These are phyloP conservation scores for Sinodicranocentrus sp. DNA, from an alignment of 2,888 invertebrate genomes.

Conservation along the genomic window DNA sequence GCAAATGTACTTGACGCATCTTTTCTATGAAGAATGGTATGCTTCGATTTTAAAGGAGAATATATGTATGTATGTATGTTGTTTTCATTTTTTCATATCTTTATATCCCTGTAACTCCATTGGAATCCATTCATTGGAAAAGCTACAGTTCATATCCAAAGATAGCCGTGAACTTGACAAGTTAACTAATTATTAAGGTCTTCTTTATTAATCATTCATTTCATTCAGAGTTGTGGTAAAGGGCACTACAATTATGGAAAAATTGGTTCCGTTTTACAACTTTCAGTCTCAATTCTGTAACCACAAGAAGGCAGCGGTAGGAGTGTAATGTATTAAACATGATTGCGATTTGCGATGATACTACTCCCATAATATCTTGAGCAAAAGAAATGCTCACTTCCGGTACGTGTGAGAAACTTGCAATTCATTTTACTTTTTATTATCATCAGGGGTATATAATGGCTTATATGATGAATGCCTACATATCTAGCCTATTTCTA, in stretches of 20 bases:
- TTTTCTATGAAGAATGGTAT: too few relatives aligned
- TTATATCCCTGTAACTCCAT: too few relatives aligned
- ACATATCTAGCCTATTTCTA: not conserved
- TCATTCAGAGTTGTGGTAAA: not conserved
- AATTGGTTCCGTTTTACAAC: constrained; percentile 44
- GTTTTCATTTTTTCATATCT: too few relatives aligned
- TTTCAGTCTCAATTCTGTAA: too few relatives aligned
- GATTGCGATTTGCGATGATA: not conserved
- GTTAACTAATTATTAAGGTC: constrained; percentile 12
- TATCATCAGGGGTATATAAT: not conserved
- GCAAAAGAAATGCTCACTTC: constrained; percentile 15
- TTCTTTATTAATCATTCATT: constrained; percentile 15
- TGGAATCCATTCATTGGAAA: too few relatives aligned
- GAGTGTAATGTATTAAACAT: not conserved
- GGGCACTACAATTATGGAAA: constrained; percentile 23
- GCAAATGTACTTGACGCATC: constrained; percentile 22
- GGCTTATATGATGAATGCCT: too few relatives aligned
- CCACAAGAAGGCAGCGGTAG: too few relatives aligned
- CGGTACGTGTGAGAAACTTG: constrained; percentile 37
- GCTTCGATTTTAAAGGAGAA: too few relatives aligned
- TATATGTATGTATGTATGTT: too few relatives aligned
- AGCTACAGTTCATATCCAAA: too few relatives aligned
- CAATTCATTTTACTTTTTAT: constrained; percentile 21
- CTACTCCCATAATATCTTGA: not conserved
- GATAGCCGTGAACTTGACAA: constrained; percentile 60